Base-by-base conservation (phyloP, 2,888 invertebrate genomes). In the Lamproptera curius region DNA sequence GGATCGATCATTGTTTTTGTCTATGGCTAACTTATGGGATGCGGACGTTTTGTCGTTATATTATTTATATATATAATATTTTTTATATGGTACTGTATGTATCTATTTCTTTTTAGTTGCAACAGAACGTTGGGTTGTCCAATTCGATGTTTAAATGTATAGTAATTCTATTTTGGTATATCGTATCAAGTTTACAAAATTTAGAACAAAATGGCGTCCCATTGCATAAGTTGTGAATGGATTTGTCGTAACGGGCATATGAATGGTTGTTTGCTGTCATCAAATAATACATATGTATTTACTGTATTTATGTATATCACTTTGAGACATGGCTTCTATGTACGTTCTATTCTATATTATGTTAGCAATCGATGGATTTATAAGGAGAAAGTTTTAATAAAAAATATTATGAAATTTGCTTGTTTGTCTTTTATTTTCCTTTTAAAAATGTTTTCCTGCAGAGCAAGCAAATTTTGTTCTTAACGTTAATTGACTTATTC, bases 331-430 rank as follows among this genome's bases (percentile, higher is more conserved):
- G 73, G 84, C 84, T 85, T 83, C 74, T 80, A 76, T 78, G 73
- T 84, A 78, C 73, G 78, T 82, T 83, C 80, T 84, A 68, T 65
- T 69, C 67, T 70, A 73, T 70, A 80, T 77, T 83, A 81, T 76
- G 81, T 85, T 86, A 84, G 83, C 82, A 71, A 78, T 82, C 85
- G 78, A 84, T 84, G 85, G 83, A 85, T 85, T 86, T 85, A 77
- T 85, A 84, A 82, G 84, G 76, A 84, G 79, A 85, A 68, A 84
- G 78, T 80, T 86, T 85, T 83, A 83, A 85, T 83, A 79, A 85
- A 85, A 85, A 83, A 81, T 73, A 31, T 11, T 31, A 78, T 73
- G 70, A 83, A 84, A 83, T 76, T 76, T 65, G 58, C 41, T 33
- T 44, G 53, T 15, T 53, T 56, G 58, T 62, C 6, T 61, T 68